Evolutionary conservation across 1,140 invertebrate genomes (phyloP), one percentile per base, ranked within the genome.

Genomic region (Brachionus rotundiformis): DNA sequence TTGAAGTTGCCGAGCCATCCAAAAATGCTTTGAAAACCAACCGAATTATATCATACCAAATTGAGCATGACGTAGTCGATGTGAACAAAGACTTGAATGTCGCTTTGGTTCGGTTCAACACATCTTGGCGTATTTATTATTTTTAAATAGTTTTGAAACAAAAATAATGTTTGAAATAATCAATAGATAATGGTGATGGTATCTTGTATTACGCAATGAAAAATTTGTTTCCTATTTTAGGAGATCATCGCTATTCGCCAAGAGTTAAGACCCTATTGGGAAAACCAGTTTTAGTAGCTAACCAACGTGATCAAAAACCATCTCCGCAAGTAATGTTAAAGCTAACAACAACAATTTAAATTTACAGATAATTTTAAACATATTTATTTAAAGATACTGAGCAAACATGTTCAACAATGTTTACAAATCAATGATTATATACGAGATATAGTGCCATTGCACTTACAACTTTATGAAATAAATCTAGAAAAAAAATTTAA

Each of bases 401-500:
- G 16, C 33, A 31, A 19, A 36, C 27, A 68, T n/a, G 31, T 68
- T 36, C 31, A 36, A 73, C 19, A 73, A 11, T 73, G 68, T 25
- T 73, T 73, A 44, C 19, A 25, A 41, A 73, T 73, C 25, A 73
- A 73, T 19, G 68, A 73, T 3, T 73, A 73, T 25, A 41, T 73
- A 73, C 16, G 68, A 25, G 36, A 73, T 19, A 44, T 73, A 31
- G 68, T 73, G 33, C 68, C 68, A 73, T 27, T 73, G 23, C 68
- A 73, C 29, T 73, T 73, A 44, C 68, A 73, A 44, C 29, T 73
- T 23, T 73, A 73, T 44, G 36, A 73, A 73, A 73, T 73, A 25
- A 73, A 73, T 31, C 10, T 73, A 31, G 68, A 73, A 47, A 73
- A 73, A 73, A 73, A 73, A 16, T 73, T 73, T 19, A 73, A 73